Evolutionary conservation across 1,140 invertebrate species (phyloP), one percentile per base, ranked within the genome.

Genomic region (Heliothis subflexa): DNA sequence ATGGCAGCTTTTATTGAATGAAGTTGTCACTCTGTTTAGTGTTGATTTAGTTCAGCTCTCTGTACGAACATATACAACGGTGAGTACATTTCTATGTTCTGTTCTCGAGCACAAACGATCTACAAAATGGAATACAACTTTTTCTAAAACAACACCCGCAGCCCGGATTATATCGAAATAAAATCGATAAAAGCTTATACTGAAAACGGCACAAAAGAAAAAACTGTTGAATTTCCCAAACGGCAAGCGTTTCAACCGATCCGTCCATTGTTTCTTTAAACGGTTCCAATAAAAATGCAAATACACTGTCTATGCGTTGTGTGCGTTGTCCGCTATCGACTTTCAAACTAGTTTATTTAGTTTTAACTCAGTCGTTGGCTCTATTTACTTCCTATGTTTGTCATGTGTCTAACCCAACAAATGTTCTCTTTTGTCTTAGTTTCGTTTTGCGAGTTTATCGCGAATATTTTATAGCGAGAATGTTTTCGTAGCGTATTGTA

Each of bases 251-350:
- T 83, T 81, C 72, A 28, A 57, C 76, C 72, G 73, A 82, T 80
- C 80, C 83, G 85, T 83, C 83, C 85, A 87, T 88, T 89, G 88
- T 87, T 88, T 91, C 89, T 87, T 89, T 87, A 91, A 91, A 90
- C 89, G 86, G 80, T 86, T 86, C 83, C 88, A 90, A 91, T 88
- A 91, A 91, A 91, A 90, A 91, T 91, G 87, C 85, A 91, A 92
- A 92, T 91, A 78, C 74, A 87, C 85, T 82, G 86, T 89, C 87
- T 88, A 84, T 82, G 80, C 66, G 55, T 59, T 83, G 75, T 78
- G 62, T 68, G 83, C 59, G 85, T 83, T 84, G 86, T 85, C 84
- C 85, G 82, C 83, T 87, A 89, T 89, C 84, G 88, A 89, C 83
- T 88, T 78, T 80, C 77, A 78, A 85, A 87, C 88, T 86, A 90